Percentiles rank a stretch among this genome's conserved stretches.
Evolutionary conservation across 2,113 vertebrate species (phyloP).

Genomic region (Plestiodon gilberti): DNA sequence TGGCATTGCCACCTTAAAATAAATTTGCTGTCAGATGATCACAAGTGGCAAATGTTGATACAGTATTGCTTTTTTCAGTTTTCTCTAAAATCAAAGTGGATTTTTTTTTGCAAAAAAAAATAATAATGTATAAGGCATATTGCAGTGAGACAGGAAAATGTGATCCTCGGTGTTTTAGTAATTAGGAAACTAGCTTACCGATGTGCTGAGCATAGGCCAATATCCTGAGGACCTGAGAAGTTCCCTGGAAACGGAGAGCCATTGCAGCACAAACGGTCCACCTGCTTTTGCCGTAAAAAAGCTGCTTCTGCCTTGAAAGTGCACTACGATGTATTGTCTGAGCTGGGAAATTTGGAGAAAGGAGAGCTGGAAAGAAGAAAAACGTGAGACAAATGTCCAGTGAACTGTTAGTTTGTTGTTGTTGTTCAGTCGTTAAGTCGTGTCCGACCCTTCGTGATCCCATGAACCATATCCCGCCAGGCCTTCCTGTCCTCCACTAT

Average conservation of each 20-base stretch:
- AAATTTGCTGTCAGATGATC: not conserved
- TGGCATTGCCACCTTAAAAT: too few species aligned
- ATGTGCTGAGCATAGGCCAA: not conserved
- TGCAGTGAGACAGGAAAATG: not conserved
- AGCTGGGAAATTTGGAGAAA: not conserved
- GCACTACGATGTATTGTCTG: not conserved
- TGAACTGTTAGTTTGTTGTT: too few species aligned
- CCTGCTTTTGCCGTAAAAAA: not conserved
- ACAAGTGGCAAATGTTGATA: not conserved
- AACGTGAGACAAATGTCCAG: not conserved
- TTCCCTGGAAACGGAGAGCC: not conserved
- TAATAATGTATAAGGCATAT: not conserved
- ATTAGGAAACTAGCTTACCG: not conserved
- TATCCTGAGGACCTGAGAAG: not conserved
- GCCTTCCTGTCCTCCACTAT: too few species aligned
- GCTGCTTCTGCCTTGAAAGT: not conserved
- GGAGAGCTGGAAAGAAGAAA: not conserved
- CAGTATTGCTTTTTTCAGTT: not conserved
- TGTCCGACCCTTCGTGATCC: too few species aligned
- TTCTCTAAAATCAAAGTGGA: constrained; percentile 7
- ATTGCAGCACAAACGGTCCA: not conserved
- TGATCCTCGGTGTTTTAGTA: not conserved
- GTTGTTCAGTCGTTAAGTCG: too few species aligned
- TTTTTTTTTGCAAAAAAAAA: constrained; percentile 4
- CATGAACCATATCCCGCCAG: too few species aligned